phyloP scores from a whole-genome alignment of 2,888 invertebrate genomes.

The Geophilus truncorum region DNA sequence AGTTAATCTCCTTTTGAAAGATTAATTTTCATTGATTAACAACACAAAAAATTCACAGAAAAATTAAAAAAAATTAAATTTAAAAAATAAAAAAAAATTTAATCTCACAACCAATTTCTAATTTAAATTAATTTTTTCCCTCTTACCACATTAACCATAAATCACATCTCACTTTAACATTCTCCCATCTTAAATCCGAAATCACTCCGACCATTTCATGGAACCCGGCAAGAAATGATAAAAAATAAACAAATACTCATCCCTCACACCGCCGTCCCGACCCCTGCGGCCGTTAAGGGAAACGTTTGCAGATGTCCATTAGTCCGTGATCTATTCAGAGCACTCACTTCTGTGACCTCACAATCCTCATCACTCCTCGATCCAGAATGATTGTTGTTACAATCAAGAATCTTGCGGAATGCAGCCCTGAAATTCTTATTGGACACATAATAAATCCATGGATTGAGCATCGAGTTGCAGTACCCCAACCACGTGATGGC shows the following conservation, averaged over 20 bases:
- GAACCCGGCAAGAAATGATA: not conserved
- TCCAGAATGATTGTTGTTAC: conserved; percentile 43
- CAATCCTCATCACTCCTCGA: conserved; percentile 3
- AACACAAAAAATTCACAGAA: not conserved
- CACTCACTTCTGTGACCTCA: conserved; percentile 4
- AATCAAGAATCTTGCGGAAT: conserved; percentile 86
- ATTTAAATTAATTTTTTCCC: not conserved
- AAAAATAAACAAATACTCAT: not conserved
- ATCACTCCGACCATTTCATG: not conserved
- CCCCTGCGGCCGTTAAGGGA: not conserved
- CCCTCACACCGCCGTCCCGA: not conserved
- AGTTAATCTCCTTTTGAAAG: too few species aligned
- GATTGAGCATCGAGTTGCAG: conserved; percentile 94
- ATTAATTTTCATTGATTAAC: not conserved
- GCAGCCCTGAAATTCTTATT: conserved; percentile 93
- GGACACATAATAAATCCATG: conserved; percentile 89
- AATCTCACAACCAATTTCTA: not conserved
- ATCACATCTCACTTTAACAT: not conserved
- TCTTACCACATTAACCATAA: not conserved
- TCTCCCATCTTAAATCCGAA: too few species aligned
- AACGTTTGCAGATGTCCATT: conserved; percentile 15
- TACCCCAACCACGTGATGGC: conserved; percentile 96
- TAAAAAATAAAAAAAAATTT: not conserved
- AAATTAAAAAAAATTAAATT: not conserved
- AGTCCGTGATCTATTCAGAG: not conserved